Conservation (phyloP, 2,888 invertebrate genomes). For the Pharmacophagus antenor region DNA sequence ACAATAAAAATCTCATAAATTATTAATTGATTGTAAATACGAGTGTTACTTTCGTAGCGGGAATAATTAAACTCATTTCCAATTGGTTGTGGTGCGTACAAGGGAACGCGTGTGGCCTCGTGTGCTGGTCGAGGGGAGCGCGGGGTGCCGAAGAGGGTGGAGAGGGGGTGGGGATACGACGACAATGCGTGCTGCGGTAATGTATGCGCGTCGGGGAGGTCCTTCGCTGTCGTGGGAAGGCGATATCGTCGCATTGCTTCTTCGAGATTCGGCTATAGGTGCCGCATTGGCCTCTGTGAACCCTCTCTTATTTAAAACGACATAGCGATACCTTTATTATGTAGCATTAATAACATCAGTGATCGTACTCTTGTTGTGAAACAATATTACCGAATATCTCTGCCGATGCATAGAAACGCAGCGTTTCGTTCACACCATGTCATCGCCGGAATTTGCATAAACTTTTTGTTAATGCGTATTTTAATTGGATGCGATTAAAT, state of each 20-base stretch:
- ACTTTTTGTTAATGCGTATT: constrained; percentile 67
- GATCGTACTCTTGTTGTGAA: constrained; percentile 16
- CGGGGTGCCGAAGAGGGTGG: constrained; percentile 32
- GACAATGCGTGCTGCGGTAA: constrained; percentile 53
- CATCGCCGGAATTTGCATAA: constrained; percentile 57
- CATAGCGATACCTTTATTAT: constrained; percentile 27
- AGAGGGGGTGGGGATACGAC: constrained; percentile 33
- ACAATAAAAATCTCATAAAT: constrained; percentile 31
- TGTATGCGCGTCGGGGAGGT: constrained; percentile 77
- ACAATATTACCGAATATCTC: not conserved
- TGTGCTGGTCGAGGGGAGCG: constrained; percentile 44
- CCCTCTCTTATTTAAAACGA: constrained; percentile 26
- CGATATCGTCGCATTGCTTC: constrained; percentile 51
- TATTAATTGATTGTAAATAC: constrained; percentile 32
- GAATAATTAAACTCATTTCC: constrained; percentile 42
- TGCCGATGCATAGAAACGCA: constrained; percentile 43
- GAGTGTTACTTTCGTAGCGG: constrained; percentile 33
- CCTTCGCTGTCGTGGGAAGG: constrained; percentile 66
- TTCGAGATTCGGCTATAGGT: constrained; percentile 41
- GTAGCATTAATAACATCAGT: constrained; percentile 24
- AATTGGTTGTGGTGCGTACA: constrained; percentile 44
- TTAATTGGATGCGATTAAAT: constrained; percentile 77
- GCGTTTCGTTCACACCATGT: constrained; percentile 46
- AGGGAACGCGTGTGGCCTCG: constrained; percentile 48
- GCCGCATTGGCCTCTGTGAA: constrained; percentile 38